Evolutionary conservation across 2,797 vertebrate genomes (phyloP), one percentile per base, ranked within the genome.

Genomic region (Chromobotia macracanthus): DNA sequence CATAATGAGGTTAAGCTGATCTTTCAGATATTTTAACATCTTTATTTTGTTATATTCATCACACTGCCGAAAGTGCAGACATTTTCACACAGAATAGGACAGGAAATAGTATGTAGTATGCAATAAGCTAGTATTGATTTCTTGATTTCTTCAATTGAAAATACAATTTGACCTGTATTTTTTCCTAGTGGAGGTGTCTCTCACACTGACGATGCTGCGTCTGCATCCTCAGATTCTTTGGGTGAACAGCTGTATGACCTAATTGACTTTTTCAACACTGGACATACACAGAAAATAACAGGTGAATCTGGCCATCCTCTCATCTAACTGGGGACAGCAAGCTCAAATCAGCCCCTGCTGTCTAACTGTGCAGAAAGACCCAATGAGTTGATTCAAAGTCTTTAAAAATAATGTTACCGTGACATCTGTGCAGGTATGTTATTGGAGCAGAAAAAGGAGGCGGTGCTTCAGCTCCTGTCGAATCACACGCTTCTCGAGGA

Each of bases 181-280:
- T 65, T 69, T 66, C 10, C 63, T 75, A 89, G 87, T 80, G 81
- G 82, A 31, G 28, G 19, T 8, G 48, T 77, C 0, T 70, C 63
- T 58, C 89, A 88, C 21, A 85, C 88, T 2, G 92, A 92, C 1
- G 93, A 94, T 25, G 85, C 87, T 0, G 82, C 72, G n/a, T 94
- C 93, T 0, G 81, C n/a, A 8, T 93, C 93, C 7, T 94, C 92
- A 0, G 93, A 95, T 86, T 94, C 93, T 56, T 79, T 95, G 81
- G 94, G 94, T 5, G 94, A 95, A 83, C 91, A 92, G 84, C 90
- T 95, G 78, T 94, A 93, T 89, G 92, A 94, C 50, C 86, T 94
- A 46, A 91, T 95, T 38, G 90, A 94, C 28, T 82, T 91, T 76
- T 91, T 91, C 86, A 92, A 93, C 87, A 94, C 94, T 0, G 94